Evolutionary conservation across 2,797 vertebrate species (phyloP).

Genomic region (Enteromius argenteus): DNA sequence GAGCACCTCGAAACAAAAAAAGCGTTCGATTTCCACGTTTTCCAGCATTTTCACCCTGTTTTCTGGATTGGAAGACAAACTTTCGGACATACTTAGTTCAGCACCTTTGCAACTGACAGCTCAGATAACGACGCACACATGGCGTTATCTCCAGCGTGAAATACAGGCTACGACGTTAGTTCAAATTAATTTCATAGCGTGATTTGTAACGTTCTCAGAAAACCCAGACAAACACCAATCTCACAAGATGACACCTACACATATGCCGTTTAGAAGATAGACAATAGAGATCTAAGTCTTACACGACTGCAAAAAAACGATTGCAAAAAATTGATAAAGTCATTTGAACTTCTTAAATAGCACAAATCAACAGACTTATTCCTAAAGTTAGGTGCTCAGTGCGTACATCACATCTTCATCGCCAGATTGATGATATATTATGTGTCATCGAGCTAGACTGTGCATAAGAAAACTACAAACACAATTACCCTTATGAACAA

Average conservation of each 20-base stretch:
- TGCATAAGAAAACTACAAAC: neutral
- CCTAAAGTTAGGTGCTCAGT: conserved; percentile 3
- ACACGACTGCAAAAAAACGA: neutral
- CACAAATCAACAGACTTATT: neutral
- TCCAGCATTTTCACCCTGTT: neutral
- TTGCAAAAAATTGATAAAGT: neutral
- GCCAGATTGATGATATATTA: neutral
- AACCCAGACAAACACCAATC: neutral
- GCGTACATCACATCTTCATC: neutral
- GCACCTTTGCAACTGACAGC: conserved; percentile 20
- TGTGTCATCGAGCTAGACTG: neutral
- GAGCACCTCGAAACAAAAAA: neutral
- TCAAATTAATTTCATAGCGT: neutral
- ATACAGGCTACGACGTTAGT: neutral
- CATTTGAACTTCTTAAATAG: neutral
- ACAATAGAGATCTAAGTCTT: neutral
- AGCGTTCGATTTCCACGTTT: neutral
- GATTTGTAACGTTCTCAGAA: neutral
- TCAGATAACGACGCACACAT: neutral
- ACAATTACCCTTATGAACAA: neutral
- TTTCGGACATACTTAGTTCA: conserved; percentile 2
- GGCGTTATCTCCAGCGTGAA: neutral
- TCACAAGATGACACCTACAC: neutral
- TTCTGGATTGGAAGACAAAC: conserved; percentile 1
- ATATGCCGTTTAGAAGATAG: neutral